These are phyloP conservation scores for Cherax destructor DNA, from an alignment of 1,140 invertebrate genomes.

Conservation along the genomic window DNA sequence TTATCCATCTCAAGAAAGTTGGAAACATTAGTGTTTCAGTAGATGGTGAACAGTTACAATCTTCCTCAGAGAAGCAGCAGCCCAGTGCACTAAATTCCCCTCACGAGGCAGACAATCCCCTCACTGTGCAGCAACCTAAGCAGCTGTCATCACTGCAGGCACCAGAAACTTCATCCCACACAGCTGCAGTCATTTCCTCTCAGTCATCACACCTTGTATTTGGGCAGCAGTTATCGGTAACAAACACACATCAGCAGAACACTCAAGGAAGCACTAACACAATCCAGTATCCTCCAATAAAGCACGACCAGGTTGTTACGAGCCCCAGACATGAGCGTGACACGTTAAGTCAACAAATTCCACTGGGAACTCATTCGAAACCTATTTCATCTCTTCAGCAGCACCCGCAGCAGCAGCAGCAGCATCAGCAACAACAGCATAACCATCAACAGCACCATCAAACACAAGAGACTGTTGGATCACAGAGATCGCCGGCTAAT, in stretches of 20 bases:
- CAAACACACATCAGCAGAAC: background rate
- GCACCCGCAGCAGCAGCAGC: constrained; percentile 17
- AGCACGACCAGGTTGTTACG: constrained; percentile 8
- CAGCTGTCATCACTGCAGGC: background rate
- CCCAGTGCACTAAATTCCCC: background rate
- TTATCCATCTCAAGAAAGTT: background rate
- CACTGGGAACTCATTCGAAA: constrained; percentile 10
- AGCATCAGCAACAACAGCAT: constrained; percentile 27
- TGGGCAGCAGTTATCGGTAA: background rate
- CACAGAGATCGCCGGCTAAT: constrained; percentile 28
- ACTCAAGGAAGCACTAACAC: background rate
- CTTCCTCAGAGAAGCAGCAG: background rate
- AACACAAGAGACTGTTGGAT: background rate
- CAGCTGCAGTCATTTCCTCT: background rate
- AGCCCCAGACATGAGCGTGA: constrained; percentile 13
- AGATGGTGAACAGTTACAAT: background rate
- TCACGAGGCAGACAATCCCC: background rate
- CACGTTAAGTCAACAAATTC: constrained; percentile 25
- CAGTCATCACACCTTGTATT: background rate
- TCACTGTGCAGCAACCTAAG: background rate
- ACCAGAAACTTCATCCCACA: background rate
- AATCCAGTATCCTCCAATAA: constrained; percentile 5
- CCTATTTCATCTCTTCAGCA: constrained; percentile 26
- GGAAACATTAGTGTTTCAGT: background rate
- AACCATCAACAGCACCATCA: constrained; percentile 25